A percentile compares a stretch with the other conserved stretches of the same genome.
These are phyloP conservation scores for Acipenser oxyrinchus DNA, from an alignment of 2,797 vertebrate genomes.

Conservation along the genomic window DNA sequence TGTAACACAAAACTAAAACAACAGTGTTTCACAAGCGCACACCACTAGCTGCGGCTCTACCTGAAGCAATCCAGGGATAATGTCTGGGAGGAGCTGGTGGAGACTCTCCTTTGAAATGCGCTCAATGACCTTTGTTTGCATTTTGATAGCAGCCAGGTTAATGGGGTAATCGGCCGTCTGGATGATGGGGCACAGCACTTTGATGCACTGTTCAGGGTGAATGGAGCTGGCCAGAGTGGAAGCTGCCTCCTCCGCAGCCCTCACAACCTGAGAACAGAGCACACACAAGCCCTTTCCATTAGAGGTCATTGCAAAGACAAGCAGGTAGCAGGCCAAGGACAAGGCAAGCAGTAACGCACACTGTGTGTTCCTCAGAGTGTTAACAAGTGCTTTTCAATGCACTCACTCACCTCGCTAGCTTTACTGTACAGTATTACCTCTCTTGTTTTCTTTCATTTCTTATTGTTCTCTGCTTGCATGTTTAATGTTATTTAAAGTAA, in stretches of 20 bases:
- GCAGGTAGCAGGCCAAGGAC: not conserved
- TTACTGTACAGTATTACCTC: too few relatives aligned
- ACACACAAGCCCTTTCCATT: too few relatives aligned
- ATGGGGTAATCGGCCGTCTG: slow-evolving; percentile 97
- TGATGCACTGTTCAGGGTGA: slow-evolving; percentile 94
- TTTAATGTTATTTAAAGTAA: too few relatives aligned
- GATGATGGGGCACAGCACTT: slow-evolving; percentile 94
- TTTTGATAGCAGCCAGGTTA: slow-evolving; percentile 96
- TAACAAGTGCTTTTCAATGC: too few relatives aligned
- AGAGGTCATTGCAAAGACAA: not conserved
- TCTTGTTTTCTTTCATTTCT: too few relatives aligned
- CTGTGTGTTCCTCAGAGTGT: too few relatives aligned
- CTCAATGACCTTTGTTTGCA: slow-evolving; percentile 94
- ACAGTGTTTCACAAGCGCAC: too few relatives aligned
- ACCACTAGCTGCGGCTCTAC: slow-evolving; percentile 39
- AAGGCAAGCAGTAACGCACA: too few relatives aligned
- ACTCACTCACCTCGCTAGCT: too few relatives aligned
- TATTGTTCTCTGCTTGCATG: too few relatives aligned
- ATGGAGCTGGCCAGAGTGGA: slow-evolving; percentile 87
- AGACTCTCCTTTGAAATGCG: slow-evolving; percentile 85
- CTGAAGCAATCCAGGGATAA: slow-evolving; percentile 92
- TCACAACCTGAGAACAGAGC: slow-evolving; percentile 68
- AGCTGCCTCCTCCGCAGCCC: slow-evolving; percentile 90
- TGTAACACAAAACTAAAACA: too few relatives aligned
- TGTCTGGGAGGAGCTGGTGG: slow-evolving; percentile 81